A percentile compares a stretch with the other conserved stretches of the same genome.
Conservation (phyloP, 2,888 invertebrate genomes). For the Aelia acuminata region DNA sequence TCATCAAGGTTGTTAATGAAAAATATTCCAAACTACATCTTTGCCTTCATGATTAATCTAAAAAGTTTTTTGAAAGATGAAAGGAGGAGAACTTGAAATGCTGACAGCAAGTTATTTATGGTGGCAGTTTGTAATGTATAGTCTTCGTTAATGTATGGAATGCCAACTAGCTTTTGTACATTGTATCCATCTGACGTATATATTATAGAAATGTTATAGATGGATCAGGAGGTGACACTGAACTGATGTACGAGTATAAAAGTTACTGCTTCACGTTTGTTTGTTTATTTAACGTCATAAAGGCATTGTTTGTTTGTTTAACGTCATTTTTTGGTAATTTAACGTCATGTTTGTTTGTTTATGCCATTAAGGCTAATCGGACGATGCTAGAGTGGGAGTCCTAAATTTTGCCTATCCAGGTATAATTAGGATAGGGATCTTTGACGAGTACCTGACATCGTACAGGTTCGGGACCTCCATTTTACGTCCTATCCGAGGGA, state of each 20-base stretch:
- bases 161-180: neutral
- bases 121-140: neutral
- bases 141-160: constrained; percentile 9
- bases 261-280: too few species aligned
- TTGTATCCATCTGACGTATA: neutral
- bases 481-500: too few species aligned
- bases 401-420: too few species aligned
- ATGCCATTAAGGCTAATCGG: too few species aligned
- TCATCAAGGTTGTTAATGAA: neutral
- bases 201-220: neutral
- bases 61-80: neutral
- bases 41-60: neutral
- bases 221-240: neutral
- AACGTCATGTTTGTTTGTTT: too few species aligned
- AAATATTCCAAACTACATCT: neutral
- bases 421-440: too few species aligned
- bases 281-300: too few species aligned
- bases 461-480: too few species aligned
- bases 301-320: too few species aligned
- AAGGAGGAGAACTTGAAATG: neutral
- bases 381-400: too few species aligned
- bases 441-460: too few species aligned
- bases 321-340: too few species aligned
- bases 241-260: neutral
- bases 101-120: neutral